phyloP scores from a whole-genome alignment of 2,797 vertebrate genomes.

The Pseudochirops corinnae region DNA sequence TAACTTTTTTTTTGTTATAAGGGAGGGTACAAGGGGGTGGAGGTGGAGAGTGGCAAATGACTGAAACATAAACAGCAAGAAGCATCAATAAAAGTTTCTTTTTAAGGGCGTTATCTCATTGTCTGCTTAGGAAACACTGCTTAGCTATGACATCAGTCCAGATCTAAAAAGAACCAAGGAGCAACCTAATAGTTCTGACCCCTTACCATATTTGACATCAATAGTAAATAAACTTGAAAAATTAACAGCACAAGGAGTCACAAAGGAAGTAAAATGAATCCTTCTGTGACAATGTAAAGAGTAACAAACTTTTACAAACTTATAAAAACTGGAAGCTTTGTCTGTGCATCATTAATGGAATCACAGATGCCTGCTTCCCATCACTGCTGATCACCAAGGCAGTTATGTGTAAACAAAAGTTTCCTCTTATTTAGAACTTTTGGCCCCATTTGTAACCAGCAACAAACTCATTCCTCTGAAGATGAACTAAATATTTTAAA shows the following conservation, averaged over 20 bases:
- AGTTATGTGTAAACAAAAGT: neutral
- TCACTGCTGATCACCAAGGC: neutral
- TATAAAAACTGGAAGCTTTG: conserved; percentile 19
- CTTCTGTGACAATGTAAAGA: neutral
- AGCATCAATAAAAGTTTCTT: neutral
- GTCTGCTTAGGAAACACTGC: neutral
- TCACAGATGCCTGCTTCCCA: neutral
- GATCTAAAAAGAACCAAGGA: neutral
- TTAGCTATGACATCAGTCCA: neutral
- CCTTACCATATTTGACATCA: neutral
- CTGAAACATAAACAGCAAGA: neutral
- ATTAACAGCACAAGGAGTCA: neutral
- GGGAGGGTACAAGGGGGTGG: neutral
- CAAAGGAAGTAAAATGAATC: neutral
- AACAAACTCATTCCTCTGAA: neutral
- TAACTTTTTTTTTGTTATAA: neutral
- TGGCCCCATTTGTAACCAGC: neutral
- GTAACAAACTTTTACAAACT: neutral
- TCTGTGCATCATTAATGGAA: conserved; percentile 9
- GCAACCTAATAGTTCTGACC: neutral
- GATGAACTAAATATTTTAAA: neutral
- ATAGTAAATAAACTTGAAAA: neutral
- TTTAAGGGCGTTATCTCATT: neutral
- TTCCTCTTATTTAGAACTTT: conserved; percentile 31
- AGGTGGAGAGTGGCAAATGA: neutral